These are phyloP conservation scores for Cydia splendana DNA, from an alignment of 1,140 invertebrate genomes.

Conservation along the genomic window DNA sequence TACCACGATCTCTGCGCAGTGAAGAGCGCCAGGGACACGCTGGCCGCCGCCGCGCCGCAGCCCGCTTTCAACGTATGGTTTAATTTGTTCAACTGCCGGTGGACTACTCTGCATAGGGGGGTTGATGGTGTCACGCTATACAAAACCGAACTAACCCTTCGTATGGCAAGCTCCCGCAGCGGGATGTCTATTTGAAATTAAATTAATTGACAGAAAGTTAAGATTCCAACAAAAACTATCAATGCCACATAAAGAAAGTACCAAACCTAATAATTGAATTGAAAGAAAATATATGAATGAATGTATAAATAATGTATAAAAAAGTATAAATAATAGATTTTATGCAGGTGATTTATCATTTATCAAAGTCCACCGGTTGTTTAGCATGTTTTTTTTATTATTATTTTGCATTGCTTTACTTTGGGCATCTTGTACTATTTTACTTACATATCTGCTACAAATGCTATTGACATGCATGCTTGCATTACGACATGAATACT, in stretches of 20 bases:
- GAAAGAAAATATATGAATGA: too few species aligned
- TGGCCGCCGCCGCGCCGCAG: conserved; percentile 48
- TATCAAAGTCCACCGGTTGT: not conserved
- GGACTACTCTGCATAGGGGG: not conserved
- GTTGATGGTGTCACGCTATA: too few species aligned
- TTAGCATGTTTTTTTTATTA: not conserved
- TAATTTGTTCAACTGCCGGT: conserved; percentile 48
- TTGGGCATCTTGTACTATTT: not conserved
- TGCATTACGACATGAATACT: too few species aligned
- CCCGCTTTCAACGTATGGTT: conserved; percentile 63
- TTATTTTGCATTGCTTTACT: conserved; percentile 3
- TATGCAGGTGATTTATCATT: not conserved
- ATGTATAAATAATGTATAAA: too few species aligned
- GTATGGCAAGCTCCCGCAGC: too few species aligned
- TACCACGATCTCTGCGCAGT: conserved; percentile 90
- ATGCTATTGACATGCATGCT: not conserved
- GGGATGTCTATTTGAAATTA: too few species aligned
- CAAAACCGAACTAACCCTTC: too few species aligned
- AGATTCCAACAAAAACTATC: too few species aligned
- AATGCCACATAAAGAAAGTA: too few species aligned
- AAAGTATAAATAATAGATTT: not conserved
- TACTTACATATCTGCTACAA: not conserved
- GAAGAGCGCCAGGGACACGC: conserved; percentile 55
- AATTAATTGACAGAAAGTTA: too few species aligned
- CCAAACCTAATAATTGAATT: too few species aligned